phyloP scores from a whole-genome alignment of 2,888 invertebrate genomes.

The Drosophila lacicola region DNA sequence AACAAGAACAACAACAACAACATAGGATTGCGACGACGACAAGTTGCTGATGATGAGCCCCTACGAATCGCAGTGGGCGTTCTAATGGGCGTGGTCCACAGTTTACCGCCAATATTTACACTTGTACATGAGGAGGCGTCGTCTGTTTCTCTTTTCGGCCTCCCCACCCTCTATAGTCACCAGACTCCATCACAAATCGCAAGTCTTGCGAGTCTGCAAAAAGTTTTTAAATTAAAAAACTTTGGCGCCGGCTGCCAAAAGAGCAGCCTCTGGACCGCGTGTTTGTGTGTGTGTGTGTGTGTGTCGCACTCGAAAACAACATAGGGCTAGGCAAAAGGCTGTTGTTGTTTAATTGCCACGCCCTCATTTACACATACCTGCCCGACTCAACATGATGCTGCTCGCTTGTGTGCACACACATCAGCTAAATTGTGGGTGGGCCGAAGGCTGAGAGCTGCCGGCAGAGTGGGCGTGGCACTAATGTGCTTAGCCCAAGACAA shows the following conservation, averaged over 20 bases:
- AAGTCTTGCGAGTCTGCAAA: constrained; percentile 48
- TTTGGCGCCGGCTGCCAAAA: constrained; percentile 70
- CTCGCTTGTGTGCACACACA: constrained; percentile 73
- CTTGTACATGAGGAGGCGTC: constrained; percentile 40
- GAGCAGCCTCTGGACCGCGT: constrained; percentile 31
- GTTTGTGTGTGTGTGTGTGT: constrained; percentile 15
- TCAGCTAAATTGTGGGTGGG: constrained; percentile 17
- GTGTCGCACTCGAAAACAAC: constrained; percentile 41
- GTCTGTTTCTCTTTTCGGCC: constrained; percentile 31
- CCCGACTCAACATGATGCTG: constrained; percentile 28
- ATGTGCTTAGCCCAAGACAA: constrained; percentile 53
- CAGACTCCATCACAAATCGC: constrained; percentile 14
- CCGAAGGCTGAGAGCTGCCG: background rate
- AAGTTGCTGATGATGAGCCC: constrained; percentile 48
- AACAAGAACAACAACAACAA: background rate
- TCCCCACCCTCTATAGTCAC: background rate
- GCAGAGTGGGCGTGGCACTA: constrained; percentile 26
- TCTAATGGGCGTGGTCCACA: constrained; percentile 29
- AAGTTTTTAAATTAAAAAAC: constrained; percentile 82
- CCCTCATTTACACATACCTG: constrained; percentile 43
- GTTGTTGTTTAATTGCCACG: constrained; percentile 65
- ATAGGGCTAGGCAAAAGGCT: constrained; percentile 24
- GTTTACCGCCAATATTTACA: constrained; percentile 65
- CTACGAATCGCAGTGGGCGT: constrained; percentile 20
- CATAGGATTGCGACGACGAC: constrained; percentile 37